Base-by-base conservation (phyloP, 1,140 invertebrate genomes). In the Leptopilina boulardi region DNA sequence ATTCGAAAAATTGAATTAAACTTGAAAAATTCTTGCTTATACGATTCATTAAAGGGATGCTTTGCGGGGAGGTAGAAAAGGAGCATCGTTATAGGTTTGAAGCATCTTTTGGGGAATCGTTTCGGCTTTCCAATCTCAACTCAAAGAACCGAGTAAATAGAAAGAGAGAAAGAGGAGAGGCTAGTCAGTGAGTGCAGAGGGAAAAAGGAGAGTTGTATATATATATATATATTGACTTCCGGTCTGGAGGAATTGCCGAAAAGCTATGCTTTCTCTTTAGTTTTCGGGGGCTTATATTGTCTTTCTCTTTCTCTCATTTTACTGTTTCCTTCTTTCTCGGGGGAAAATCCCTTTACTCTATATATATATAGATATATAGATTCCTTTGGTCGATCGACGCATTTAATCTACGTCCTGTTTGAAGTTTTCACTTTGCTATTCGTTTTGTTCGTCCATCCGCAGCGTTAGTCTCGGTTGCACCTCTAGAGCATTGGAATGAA, bases 371-470 rank as follows among this genome's bases (percentile, higher is more conserved):
- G n/a, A n/a, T n/a, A 38, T 6, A 71, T 75, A 70, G 73, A 81
- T 80, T 80, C 77, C 77, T 78, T 76, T 75, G 77, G 79, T 74
- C 81, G 83, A 86, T 83, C 83, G 82, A 82, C 79, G 83, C 82
- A 79, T 86, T 88, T 86, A 86, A 86, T 88, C 86, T 84, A 84
- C 73, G 79, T 83, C 82, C 73, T 87, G 87, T 87, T 88, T 88
- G 85, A 88, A 85, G 82, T 84, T 84, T 84, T 83, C 82, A 84
- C 82, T 83, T 80, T 70, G 77, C 80, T 85, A 78, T 76, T 78
- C 80, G 77, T 81, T 77, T 77, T 70, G 47, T 77, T 71, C 71
- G 70, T 77, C 75, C 59, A 66, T 30, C 59, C 59, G 26, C 34
- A 38, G 34, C 34, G 23, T 26, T 5, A 66, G 23, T 74, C 70